These are phyloP conservation scores for Rhegmatorhina hoffmannsi DNA, from an alignment of 2,113 vertebrate genomes.

Conservation along the genomic window DNA sequence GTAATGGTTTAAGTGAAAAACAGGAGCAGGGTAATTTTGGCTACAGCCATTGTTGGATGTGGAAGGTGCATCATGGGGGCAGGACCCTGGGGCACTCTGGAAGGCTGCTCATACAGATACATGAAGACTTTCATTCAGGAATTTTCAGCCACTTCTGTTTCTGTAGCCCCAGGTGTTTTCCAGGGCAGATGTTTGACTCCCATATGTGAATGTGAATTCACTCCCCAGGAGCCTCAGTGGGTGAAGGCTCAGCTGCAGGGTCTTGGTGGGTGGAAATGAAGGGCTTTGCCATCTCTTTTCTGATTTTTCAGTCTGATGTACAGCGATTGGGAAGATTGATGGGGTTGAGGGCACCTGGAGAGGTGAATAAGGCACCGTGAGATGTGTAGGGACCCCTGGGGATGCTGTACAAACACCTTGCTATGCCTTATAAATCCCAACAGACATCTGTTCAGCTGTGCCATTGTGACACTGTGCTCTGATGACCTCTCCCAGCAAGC, in stretches of 20 bases:
- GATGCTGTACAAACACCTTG: background rate
- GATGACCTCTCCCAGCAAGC: background rate
- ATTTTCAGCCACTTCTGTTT: background rate
- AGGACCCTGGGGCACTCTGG: background rate
- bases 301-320: background rate
- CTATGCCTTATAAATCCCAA: background rate
- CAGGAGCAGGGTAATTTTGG: background rate
- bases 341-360: background rate
- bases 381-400: background rate
- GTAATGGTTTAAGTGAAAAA: background rate
- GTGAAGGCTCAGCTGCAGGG: background rate
- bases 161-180: background rate
- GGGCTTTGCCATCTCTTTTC: background rate
- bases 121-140: background rate
- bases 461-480: background rate
- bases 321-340: background rate
- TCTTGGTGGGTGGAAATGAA: fast-evolving
- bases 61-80: background rate
- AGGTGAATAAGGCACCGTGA: background rate
- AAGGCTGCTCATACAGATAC: background rate
- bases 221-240: fast-evolving
- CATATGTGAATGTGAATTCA: fast-evolving
- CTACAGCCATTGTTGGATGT: background rate
- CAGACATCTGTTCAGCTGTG: background rate
- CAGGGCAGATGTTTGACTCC: background rate